phyloP scores from a whole-genome alignment of 2,797 vertebrate genomes.

The Platyrinchus mystaceus region DNA sequence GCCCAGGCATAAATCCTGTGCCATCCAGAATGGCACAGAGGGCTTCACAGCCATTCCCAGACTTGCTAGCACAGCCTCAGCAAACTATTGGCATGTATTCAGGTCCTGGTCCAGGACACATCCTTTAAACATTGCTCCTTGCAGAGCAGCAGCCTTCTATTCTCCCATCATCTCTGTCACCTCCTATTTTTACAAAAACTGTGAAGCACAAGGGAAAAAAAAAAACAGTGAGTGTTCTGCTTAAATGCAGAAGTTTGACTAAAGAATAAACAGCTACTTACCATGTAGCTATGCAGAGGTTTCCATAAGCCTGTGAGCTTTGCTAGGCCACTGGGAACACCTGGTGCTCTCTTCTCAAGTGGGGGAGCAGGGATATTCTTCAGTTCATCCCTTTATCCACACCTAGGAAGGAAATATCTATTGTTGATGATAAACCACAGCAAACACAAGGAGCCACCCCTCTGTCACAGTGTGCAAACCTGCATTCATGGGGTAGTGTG shows the following conservation, averaged over 20 bases:
- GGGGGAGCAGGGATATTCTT: background rate
- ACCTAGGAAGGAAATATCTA: background rate
- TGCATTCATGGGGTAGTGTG: background rate
- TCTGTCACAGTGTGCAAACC: background rate
- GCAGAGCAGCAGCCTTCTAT: background rate
- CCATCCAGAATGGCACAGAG: background rate
- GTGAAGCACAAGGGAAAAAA: background rate
- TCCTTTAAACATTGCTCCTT: background rate
- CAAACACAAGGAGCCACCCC: background rate
- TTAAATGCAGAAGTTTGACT: background rate
- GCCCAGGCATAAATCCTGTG: background rate
- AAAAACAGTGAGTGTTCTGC: background rate
- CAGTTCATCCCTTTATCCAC: background rate
- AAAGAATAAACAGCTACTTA: background rate
- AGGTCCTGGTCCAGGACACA: background rate
- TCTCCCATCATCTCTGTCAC: background rate
- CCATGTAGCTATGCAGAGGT: background rate
- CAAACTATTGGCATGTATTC: background rate
- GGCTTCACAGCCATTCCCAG: background rate
- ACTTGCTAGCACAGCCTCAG: background rate
- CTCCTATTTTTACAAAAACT: background rate
- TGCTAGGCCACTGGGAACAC: background rate
- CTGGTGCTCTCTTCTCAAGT: background rate
- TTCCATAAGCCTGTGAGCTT: background rate
- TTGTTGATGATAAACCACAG: background rate